Evolutionary conservation across 1,140 invertebrate species (phyloP).

Genomic region (Drosophila hydei): DNA sequence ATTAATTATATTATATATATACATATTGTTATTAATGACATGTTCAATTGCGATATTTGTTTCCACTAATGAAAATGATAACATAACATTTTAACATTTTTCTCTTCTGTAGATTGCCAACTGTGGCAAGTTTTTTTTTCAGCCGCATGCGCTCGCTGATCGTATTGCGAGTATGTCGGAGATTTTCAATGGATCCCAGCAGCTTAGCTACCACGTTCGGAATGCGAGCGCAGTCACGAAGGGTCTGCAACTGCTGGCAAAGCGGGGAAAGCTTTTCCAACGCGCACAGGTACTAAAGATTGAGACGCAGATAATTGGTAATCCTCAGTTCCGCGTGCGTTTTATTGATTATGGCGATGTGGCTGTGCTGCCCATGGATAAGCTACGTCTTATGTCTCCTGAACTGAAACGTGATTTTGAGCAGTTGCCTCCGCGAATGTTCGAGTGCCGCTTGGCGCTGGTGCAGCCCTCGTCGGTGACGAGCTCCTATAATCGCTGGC

Average conservation of each 20-base stretch:
- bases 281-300: slow-evolving; percentile 63
- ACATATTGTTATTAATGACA: no score
- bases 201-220: slow-evolving; percentile 20
- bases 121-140: slow-evolving; percentile 79
- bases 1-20: no score
- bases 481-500: slow-evolving; percentile 87
- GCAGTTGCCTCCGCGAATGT: slow-evolving; percentile 86
- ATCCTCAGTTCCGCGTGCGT: slow-evolving; percentile 85
- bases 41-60: no score
- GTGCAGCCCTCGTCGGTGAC: slow-evolving; percentile 87
- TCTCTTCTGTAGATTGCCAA: slow-evolving; percentile 46
- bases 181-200: slow-evolving; percentile 53
- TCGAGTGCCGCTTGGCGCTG: slow-evolving; percentile 89
- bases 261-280: slow-evolving; percentile 60
- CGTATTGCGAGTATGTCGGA: slow-evolving; percentile 58
- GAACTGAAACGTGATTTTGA: slow-evolving; percentile 53
- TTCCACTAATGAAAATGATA: no score
- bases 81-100: no score
- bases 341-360: slow-evolving; percentile 93
- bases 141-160: slow-evolving; percentile 44
- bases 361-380: slow-evolving; percentile 69
- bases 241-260: slow-evolving; percentile 81
- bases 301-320: slow-evolving; percentile 25
- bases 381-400: slow-evolving; percentile 52
- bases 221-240: slow-evolving; percentile 53